Percentiles rank a stretch among this genome's conserved stretches.
These are phyloP conservation scores for Drosophila burlai DNA, from an alignment of 1,140 invertebrate genomes.

Conservation along the genomic window DNA sequence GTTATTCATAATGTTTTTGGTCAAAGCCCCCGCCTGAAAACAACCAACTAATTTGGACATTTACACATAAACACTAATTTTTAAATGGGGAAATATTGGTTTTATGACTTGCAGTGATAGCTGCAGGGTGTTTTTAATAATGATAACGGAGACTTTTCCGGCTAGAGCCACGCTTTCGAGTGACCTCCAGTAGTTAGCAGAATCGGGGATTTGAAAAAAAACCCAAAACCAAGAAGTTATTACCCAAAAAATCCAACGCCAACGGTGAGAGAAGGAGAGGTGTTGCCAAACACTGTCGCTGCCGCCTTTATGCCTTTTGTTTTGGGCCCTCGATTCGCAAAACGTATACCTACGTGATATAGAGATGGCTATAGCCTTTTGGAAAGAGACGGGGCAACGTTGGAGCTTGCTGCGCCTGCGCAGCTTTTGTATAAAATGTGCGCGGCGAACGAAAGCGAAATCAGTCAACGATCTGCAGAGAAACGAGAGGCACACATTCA, in stretches of 20 bases:
- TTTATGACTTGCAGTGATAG: neutral
- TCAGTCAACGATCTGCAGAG: constrained; percentile 74
- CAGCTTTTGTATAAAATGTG: constrained; percentile 76
- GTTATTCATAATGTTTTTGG: constrained; percentile 50
- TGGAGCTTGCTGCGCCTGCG: constrained; percentile 61
- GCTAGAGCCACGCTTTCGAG: constrained; percentile 10
- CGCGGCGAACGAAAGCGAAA: constrained; percentile 73
- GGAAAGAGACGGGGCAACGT: constrained; percentile 26
- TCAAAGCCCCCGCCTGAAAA: constrained; percentile 60
- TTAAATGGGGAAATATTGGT: neutral
- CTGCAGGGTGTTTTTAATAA: constrained; percentile 1
- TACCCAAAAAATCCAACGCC: constrained; percentile 34
- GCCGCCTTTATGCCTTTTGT: constrained; percentile 61
- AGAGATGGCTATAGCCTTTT: neutral
- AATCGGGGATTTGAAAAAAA: constrained; percentile 49
- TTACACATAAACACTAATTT: constrained; percentile 23
- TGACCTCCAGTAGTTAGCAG: constrained; percentile 65
- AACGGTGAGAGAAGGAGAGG: constrained; percentile 18
- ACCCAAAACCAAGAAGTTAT: constrained; percentile 39
- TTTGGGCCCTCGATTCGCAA: constrained; percentile 75
- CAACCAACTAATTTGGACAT: constrained; percentile 57
- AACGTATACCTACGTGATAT: constrained; percentile 5
- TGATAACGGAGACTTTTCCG: constrained; percentile 43
- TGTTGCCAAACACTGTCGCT: constrained; percentile 62
- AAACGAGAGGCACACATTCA: constrained; percentile 61